phyloP scores from a whole-genome alignment of 2,888 invertebrate genomes.

The Ennomos quercinarius region DNA sequence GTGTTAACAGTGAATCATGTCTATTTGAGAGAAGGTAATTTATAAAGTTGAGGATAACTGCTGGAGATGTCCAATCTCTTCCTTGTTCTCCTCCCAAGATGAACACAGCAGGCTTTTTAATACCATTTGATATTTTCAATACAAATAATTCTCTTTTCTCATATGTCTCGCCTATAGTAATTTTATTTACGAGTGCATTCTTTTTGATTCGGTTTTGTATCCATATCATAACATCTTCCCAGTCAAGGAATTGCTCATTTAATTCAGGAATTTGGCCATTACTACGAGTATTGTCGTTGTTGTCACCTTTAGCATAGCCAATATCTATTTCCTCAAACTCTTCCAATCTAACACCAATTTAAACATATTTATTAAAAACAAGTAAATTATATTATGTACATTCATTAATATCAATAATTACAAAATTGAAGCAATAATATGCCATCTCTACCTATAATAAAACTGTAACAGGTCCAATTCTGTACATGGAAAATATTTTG shows the following conservation, averaged over 20 bases:
- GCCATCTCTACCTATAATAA: too few species aligned
- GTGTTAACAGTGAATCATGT: conserved; percentile 41
- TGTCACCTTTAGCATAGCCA: background rate
- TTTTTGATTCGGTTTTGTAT: conserved; percentile 45
- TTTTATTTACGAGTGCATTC: conserved; percentile 49
- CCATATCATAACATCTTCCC: conserved; percentile 54
- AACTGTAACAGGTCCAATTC: too few species aligned
- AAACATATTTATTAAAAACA: too few species aligned
- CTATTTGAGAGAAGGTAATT: conserved; percentile 48
- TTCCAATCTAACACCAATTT: too few species aligned
- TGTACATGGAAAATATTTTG: too few species aligned
- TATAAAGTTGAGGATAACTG: conserved; percentile 62
- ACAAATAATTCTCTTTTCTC: conserved; percentile 63
- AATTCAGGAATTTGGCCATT: conserved; percentile 17
- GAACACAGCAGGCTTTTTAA: conserved; percentile 57
- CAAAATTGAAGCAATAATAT: too few species aligned
- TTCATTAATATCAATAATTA: too few species aligned
- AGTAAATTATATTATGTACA: too few species aligned
- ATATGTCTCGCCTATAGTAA: conserved; percentile 60
- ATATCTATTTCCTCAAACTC: conserved; percentile 6
- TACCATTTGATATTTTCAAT: conserved; percentile 57
- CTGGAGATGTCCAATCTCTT: conserved; percentile 68
- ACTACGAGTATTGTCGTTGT: background rate
- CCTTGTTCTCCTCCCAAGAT: conserved; percentile 73
- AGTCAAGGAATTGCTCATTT: conserved; percentile 48